These are phyloP conservation scores for Tinea pellionella DNA, from an alignment of 2,888 invertebrate genomes.

Conservation along the genomic window DNA sequence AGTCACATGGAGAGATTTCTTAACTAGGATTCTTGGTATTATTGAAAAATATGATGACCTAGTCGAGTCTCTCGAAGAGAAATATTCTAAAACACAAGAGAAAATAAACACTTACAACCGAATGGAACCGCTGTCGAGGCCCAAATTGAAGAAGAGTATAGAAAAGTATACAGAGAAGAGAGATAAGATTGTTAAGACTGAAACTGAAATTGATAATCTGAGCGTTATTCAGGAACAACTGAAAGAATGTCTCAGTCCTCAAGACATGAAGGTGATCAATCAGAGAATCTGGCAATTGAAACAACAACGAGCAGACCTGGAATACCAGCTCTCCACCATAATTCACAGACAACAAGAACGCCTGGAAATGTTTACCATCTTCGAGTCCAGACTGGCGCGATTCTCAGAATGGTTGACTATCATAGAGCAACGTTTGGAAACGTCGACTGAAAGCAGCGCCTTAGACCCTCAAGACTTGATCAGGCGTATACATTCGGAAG, in stretches of 20 bases:
- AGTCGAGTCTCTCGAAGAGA: slow-evolving; percentile 67
- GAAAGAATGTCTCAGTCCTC: slow-evolving; percentile 85
- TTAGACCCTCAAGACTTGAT: slow-evolving; percentile 80
- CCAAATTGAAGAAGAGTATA: slow-evolving; percentile 73
- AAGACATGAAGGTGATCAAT: slow-evolving; percentile 83
- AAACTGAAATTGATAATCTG: slow-evolving; percentile 75
- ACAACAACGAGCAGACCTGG: slow-evolving; percentile 84
- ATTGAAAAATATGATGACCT: slow-evolving; percentile 74
- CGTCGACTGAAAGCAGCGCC: slow-evolving; percentile 58
- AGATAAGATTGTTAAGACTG: slow-evolving; percentile 66
- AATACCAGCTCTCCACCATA: slow-evolving; percentile 79
- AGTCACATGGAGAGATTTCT: slow-evolving; percentile 83
- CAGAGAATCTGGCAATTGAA: slow-evolving; percentile 82
- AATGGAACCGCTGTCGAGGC: slow-evolving; percentile 67
- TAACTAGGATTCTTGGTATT: slow-evolving; percentile 74
- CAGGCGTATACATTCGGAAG: slow-evolving; percentile 77
- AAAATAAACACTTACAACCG: slow-evolving; percentile 69
- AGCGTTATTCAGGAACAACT: slow-evolving; percentile 83
- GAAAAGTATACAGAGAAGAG: slow-evolving; percentile 73
- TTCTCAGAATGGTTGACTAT: slow-evolving; percentile 78
- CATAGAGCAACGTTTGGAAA: slow-evolving; percentile 74
- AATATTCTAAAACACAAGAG: slow-evolving; percentile 75
- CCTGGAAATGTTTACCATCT: slow-evolving; percentile 76
- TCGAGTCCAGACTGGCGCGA: slow-evolving; percentile 73
- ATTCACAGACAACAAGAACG: slow-evolving; percentile 81